Evolutionary conservation across 2,797 vertebrate genomes (phyloP).

Genomic region (Paguma larvata): DNA sequence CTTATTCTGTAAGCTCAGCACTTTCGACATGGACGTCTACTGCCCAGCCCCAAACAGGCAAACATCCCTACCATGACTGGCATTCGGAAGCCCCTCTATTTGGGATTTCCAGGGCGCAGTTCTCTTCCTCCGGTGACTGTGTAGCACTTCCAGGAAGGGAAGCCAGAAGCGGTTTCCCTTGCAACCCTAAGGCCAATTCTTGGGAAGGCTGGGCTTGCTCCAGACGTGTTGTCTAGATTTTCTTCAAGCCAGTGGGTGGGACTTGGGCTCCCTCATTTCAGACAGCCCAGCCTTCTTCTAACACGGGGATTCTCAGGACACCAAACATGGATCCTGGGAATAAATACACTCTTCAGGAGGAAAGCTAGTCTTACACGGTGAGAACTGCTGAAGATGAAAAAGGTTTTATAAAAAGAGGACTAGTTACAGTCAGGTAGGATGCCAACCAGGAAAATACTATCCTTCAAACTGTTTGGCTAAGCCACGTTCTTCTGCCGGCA

Average conservation of each 20-base stretch:
- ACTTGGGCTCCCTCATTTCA: not conserved
- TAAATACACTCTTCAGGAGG: conserved; percentile 5
- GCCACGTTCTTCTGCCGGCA: not conserved
- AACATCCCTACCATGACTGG: not conserved
- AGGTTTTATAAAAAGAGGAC: conserved; percentile 23
- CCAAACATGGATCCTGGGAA: not conserved
- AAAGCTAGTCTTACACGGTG: not conserved
- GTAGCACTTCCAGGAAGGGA: not conserved
- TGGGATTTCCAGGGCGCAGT: not conserved
- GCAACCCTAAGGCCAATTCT: not conserved
- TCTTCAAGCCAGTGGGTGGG: not conserved
- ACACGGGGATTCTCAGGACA: not conserved
- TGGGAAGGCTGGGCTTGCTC: not conserved
- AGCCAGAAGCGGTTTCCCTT: not conserved
- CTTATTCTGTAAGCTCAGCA: not conserved
- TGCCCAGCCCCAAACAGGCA: no score
- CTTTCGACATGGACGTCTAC: not conserved
- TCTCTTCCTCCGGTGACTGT: not conserved
- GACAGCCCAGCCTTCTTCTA: not conserved
- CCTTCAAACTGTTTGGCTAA: not conserved
- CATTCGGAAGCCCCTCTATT: not conserved
- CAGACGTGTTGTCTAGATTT: not conserved
- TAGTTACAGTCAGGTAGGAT: not conserved
- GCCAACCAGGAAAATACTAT: conserved; percentile 39
- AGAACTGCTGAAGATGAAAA: not conserved